phyloP scores from a whole-genome alignment of 2,888 invertebrate genomes.

The Drosophila longiperda region DNA sequence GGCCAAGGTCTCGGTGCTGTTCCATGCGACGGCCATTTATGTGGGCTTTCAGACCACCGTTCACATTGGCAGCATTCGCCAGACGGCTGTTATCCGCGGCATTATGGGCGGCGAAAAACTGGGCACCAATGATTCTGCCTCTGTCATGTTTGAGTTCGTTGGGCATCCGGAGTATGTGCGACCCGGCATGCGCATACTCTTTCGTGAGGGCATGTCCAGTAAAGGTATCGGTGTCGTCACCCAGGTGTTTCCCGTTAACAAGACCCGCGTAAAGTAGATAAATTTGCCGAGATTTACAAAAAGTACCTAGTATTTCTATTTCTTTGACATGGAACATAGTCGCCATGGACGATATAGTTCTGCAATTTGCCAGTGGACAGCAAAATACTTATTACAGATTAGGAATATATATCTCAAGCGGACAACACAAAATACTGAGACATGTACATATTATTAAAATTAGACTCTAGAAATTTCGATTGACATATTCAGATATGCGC shows the following conservation, averaged over 20 bases:
- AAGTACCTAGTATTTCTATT: conserved; percentile 36
- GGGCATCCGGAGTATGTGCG: conserved; percentile 95
- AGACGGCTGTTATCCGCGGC: conserved; percentile 95
- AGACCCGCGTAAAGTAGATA: conserved; percentile 58
- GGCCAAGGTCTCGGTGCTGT: conserved; percentile 95
- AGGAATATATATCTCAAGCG: conserved; percentile 55
- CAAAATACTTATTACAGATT: conserved; percentile 39
- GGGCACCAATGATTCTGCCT: conserved; percentile 93
- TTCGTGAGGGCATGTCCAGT: conserved; percentile 91
- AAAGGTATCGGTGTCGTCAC: conserved; percentile 95
- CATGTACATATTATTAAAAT: conserved; percentile 64
- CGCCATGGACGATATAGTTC: neutral
- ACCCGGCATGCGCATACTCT: conserved; percentile 90
- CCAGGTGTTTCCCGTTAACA: conserved; percentile 89
- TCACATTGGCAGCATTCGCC: conserved; percentile 97
- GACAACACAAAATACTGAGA: conserved; percentile 32
- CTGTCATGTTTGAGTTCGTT: conserved; percentile 94
- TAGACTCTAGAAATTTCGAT: conserved; percentile 57
- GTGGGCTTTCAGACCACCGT: conserved; percentile 96
- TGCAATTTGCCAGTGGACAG: conserved; percentile 19
- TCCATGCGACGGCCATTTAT: conserved; percentile 93
- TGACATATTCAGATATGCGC: conserved; percentile 23
- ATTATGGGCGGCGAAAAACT: conserved; percentile 87
- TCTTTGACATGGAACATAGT: conserved; percentile 1
- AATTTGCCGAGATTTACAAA: neutral